phyloP scores from a whole-genome alignment of 2,797 vertebrate species.

The Pelodytes ibericus region DNA sequence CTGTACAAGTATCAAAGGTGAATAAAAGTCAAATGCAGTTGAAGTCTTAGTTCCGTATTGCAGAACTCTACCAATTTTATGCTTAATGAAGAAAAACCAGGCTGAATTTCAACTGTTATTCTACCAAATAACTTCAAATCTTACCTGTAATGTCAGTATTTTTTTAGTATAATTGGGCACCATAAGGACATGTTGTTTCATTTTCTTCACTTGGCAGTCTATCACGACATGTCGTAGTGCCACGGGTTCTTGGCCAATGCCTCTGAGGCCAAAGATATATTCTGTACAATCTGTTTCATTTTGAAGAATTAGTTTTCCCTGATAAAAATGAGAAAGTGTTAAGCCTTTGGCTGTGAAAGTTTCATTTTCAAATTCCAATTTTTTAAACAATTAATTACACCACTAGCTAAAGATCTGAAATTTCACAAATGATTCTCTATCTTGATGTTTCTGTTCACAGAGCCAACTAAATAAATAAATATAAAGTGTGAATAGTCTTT shows the following conservation, averaged over 20 bases:
- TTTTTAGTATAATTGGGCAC: conserved; percentile 77
- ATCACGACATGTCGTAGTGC: conserved; percentile 72
- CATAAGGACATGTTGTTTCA: conserved; percentile 67
- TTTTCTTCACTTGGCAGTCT: conserved; percentile 73
- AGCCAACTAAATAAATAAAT: conserved; percentile 39
- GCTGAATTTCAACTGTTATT: too few relatives aligned
- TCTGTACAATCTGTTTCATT: conserved; percentile 71
- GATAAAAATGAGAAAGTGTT: conserved; percentile 54
- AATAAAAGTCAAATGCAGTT: too few relatives aligned
- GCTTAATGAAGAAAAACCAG: too few relatives aligned
- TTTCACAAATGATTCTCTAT: background rate
- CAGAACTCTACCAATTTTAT: too few relatives aligned
- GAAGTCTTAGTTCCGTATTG: too few relatives aligned
- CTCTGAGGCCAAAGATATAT: conserved; percentile 73
- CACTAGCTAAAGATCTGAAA: conserved; percentile 48
- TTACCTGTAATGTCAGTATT: conserved; percentile 76
- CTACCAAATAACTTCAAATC: background rate
- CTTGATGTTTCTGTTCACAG: conserved; percentile 27
- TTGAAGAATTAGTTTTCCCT: conserved; percentile 76
- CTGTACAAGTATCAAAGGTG: too few relatives aligned
- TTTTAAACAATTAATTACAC: conserved; percentile 50
- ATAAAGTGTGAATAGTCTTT: too few relatives aligned
- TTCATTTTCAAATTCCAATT: conserved; percentile 44
- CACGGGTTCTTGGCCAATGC: conserved; percentile 74
- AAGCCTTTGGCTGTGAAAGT: conserved; percentile 44